Base-by-base conservation (phyloP, 2,888 invertebrate genomes). In the Cosmia pyralina region DNA sequence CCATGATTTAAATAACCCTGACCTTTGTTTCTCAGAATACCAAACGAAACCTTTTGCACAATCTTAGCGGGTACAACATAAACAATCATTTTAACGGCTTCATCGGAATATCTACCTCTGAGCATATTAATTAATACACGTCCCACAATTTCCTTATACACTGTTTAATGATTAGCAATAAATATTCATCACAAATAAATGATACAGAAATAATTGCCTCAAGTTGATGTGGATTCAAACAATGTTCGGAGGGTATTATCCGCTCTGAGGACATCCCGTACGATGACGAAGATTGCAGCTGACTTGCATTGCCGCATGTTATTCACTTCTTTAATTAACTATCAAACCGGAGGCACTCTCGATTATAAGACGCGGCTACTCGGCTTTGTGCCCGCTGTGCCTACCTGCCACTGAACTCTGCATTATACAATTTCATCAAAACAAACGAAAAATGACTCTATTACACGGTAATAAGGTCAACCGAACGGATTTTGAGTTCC, bases 251-350 rank as follows among this genome's bases (percentile, higher is more conserved):
- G 66, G 78, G 85, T 91, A 79, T 85, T 84, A 90, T 71, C 91
- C 81, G 69, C 93, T 93, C 93, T 75, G 68, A 63, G 34, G 69
- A 75, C 60, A 80, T 90, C 87, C 83, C 73, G 78, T 82, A 86
- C 82, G 88, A 87, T 89, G 89, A 90, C 90, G 92, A 91, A 93
- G 93, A 94, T 92, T 94, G 93, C 94, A 94, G 93, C 93, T 95
- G 94, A 94, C 94, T 94, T 93, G 93, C 93, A 94, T 90, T 92
- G 92, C 93, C 89, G 91, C 90, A 89, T 91, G 92, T 94, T 94
- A 95, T 95, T 95, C 95, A 94, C 92, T 93, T 92, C 95, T 94
- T 95, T 96, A 96, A 96, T 96, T 95, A 96, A 94, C 94, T 95
- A 94, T 95, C 94, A 93, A 93, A 94, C 93, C 92, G 91, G 93